Evolutionary conservation across 2,113 vertebrate species (phyloP).

Genomic region (Columbina picui): DNA sequence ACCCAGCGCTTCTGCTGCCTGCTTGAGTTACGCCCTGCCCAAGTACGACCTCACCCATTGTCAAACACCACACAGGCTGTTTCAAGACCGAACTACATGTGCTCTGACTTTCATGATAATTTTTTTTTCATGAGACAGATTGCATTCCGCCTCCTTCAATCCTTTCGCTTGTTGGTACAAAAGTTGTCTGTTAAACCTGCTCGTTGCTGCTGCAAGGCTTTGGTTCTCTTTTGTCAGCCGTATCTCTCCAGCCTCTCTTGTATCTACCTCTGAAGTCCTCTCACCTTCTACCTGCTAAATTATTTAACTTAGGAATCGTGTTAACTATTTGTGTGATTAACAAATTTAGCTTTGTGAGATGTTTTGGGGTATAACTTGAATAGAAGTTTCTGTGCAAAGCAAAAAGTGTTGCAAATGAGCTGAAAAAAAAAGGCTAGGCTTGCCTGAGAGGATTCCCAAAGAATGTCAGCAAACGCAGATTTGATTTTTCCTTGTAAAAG

Average conservation of each 20-base stretch:
- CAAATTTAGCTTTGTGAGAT: neutral
- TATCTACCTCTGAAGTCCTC: conserved; percentile 26
- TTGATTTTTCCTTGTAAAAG: neutral
- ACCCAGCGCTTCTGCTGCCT: rapidly evolving
- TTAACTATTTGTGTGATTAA: neutral
- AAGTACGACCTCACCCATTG: neutral
- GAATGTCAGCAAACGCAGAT: neutral
- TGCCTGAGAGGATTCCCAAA: neutral
- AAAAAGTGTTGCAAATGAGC: neutral
- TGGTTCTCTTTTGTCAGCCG: neutral
- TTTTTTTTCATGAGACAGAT: neutral
- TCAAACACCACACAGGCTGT: neutral
- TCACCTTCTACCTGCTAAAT: neutral
- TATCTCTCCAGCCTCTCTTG: neutral
- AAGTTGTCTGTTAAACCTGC: neutral
- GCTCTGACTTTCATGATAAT: neutral
- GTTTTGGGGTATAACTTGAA: neutral
- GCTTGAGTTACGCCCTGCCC: neutral
- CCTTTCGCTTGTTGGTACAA: neutral
- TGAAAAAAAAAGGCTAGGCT: neutral
- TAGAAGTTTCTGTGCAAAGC: neutral
- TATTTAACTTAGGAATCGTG: neutral
- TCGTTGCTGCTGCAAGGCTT: neutral
- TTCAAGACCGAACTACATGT: neutral
- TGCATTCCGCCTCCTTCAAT: neutral